Base-by-base conservation (phyloP, 1,140 invertebrate species). In the Trypoxylus dichotomus region DNA sequence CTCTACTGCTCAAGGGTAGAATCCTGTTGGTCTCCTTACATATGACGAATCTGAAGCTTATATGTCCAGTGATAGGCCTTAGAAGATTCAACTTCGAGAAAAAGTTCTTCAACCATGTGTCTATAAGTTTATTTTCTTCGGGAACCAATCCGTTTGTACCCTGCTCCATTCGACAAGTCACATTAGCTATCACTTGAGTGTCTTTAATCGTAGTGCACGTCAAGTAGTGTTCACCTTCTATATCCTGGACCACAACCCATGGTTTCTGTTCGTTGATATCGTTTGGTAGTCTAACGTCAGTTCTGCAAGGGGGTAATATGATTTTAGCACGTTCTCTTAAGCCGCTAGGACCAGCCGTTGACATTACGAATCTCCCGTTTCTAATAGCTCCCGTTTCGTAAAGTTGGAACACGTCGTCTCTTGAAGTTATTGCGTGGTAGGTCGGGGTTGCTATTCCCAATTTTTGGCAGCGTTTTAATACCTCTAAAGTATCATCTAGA, bases 171-270 rank as follows among this genome's bases (percentile, higher is more conserved):
- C 90, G 88, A 80, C 94, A 95, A 0, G 92, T 94, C 1, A 95
- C 93, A 81, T 94, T 95, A 10, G 93, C 93, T 3, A 94, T 90
- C 0, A 94, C 90, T 74, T 88, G 87, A 0, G 92, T 93, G 68
- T 93, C 91, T 82, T 93, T 94, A 15, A 95, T 87, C 0, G 93
- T 94, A 0, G 94, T 95, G 81, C 94, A 95, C 2, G 94, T 95
- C 25, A 95, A 87, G 81, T 91, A 92, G 76, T 93, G 93, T 47
- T 92, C 91, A 11, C 92, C 93, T 68, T 90, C 91, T 2, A 93
- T 90, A 82, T 95, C 92, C 47, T 91, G 89, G 0, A 95, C 89
- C 13, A 94, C 90, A 3, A 95, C 87, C 93, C 94, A 95, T 0
- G 92, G 92, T 76, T 90, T 90, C n/a, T 89, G 90, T 21, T 91